Evolutionary conservation across 2,113 vertebrate species (phyloP).

Genomic region (Bungarus multicinctus): DNA sequence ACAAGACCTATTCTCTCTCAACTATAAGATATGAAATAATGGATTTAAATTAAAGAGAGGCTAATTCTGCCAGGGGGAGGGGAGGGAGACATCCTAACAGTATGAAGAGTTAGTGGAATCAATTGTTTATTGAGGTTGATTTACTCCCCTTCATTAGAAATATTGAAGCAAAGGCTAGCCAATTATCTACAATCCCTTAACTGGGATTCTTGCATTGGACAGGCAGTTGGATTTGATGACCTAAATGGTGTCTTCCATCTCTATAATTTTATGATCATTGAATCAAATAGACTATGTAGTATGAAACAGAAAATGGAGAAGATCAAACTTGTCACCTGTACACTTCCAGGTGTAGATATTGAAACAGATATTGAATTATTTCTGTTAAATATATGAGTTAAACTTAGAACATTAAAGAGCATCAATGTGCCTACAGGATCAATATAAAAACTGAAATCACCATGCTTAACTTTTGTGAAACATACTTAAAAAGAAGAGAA

Average conservation of each 20-base stretch:
- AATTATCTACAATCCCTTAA: background rate
- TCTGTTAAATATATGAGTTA: background rate
- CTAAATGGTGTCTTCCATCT: background rate
- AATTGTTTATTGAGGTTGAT: background rate
- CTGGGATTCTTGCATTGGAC: background rate
- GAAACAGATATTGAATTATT: background rate
- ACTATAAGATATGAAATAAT: background rate
- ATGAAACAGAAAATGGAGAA: background rate
- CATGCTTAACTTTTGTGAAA: background rate
- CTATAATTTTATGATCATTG: background rate
- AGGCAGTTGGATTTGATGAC: background rate
- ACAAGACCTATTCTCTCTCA: background rate
- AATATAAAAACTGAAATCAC: background rate
- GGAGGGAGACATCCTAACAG: background rate
- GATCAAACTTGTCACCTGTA: background rate
- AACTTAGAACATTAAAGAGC: background rate
- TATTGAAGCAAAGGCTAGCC: background rate
- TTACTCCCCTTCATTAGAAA: background rate
- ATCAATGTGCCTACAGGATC: background rate
- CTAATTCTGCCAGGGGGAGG: background rate
- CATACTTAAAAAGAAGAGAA: background rate
- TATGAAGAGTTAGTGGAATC: background rate
- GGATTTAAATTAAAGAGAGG: background rate
- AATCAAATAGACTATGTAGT: background rate
- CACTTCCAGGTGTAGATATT: background rate